Base-by-base conservation (phyloP, 2,888 invertebrate genomes). In the Campoletis raptor region DNA sequence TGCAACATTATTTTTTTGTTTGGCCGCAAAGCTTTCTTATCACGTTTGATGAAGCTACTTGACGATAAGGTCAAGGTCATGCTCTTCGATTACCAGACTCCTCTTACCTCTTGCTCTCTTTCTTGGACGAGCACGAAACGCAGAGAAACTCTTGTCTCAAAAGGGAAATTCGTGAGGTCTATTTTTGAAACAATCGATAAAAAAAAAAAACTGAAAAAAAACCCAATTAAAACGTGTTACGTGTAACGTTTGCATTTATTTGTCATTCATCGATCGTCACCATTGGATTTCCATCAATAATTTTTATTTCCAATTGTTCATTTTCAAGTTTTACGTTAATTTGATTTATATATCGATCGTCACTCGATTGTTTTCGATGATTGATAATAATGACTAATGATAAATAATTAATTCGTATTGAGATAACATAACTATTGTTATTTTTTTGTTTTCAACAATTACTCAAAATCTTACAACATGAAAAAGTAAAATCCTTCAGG, bases 61-160 rank as follows among this genome's bases (percentile, higher is more conserved):
- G 61, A 42, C 12, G 72, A 72, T 64, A 6, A 36, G 83, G 72
- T 83, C 83, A 83, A 77, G 83, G 83, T 83, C 72, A 30, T 15
- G 52, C 66, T 72, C 77, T 83, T 73, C 52, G 83, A 78, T 73
- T 78, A 64, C 42, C 72, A 48, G 21, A 82, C 12, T 57, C 40
- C 21, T n/a, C 45, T 21, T n/a, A 64, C 57, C 30, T 61, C 57
- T 9, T 37, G 5, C 45, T 80, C 80, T 4, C 40, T 21, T 37
- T 74, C 24, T 24, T 21, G 21, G 36, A 74, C 73, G 40, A 24
- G 57, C 40, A 57, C 73, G 24, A 76, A 57, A 30, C 40, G 37
- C 37, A 2, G 21, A 42, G 42, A 42, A 18, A 74, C 10, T 40
- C 8, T 36, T 1, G 24, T n/a, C 54, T 40, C 24, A 48, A 61